Evolutionary conservation across 2,797 vertebrate genomes (phyloP).

Genomic region (Macropus fuliginosus): DNA sequence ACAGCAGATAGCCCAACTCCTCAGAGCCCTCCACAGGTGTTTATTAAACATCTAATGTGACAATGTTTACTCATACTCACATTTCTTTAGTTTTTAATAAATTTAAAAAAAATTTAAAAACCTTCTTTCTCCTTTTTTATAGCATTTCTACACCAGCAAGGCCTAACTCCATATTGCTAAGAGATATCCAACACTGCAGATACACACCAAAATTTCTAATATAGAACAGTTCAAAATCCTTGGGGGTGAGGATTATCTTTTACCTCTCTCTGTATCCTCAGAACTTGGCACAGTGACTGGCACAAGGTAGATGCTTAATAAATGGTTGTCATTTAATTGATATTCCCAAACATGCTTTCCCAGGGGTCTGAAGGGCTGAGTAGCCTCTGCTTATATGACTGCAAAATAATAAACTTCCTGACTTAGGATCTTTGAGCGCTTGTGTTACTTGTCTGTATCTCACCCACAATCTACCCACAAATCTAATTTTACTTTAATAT

Average conservation of each 20-base stretch:
- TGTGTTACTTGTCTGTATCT: not conserved
- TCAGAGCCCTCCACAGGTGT: not conserved
- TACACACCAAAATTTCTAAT: not conserved
- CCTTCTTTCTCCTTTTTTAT: not conserved
- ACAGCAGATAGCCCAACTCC: not conserved
- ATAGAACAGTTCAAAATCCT: not conserved
- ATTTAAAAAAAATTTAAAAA: not conserved
- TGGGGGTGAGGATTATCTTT: not conserved
- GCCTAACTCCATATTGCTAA: not conserved
- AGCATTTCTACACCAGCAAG: not conserved
- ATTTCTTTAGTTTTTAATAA: not conserved
- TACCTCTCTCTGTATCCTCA: not conserved
- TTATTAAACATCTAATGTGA: not conserved
- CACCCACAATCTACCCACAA: not conserved
- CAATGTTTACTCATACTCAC: not conserved
- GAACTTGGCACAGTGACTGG: not conserved
- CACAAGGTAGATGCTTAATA: not conserved
- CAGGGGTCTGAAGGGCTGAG: not conserved
- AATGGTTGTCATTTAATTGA: not conserved
- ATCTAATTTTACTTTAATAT: not conserved
- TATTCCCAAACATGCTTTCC: not conserved
- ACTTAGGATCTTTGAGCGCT: not conserved
- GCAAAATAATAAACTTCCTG: not conserved
- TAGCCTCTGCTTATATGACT: not conserved
- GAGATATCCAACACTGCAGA: not conserved